Evolutionary conservation across 2,888 invertebrate genomes (phyloP).

Genomic region (Aleiodes leptofemur): DNA sequence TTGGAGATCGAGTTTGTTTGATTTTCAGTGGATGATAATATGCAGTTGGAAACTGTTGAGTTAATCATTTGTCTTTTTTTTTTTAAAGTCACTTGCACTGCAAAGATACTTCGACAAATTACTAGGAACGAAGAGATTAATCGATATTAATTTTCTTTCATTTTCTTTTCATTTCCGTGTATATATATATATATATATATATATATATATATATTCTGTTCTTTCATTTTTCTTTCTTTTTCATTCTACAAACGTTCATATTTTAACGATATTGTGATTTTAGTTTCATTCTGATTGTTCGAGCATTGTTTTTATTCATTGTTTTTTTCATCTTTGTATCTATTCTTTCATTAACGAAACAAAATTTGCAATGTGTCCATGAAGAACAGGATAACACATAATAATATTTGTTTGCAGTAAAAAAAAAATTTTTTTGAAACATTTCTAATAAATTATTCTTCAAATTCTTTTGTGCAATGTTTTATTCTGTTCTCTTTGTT

Average conservation of each 20-base stretch:
- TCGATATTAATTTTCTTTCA: conserved; percentile 11
- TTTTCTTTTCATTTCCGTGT: conserved; percentile 13
- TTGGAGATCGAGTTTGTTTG: conserved; percentile 20
- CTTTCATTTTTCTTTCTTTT: conserved; percentile 15
- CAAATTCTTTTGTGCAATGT: not conserved
- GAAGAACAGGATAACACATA: too few relatives aligned
- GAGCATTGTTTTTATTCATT: conserved; percentile 60
- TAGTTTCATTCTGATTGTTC: conserved; percentile 63
- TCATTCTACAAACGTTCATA: conserved; percentile 36
- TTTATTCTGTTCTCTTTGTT: conserved; percentile 36
- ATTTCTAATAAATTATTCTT: conserved; percentile 41
- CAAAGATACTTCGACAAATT: conserved; percentile 25
- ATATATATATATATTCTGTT: not conserved
- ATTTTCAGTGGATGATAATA: conserved; percentile 22
- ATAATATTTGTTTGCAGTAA: too few relatives aligned
- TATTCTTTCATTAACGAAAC: too few relatives aligned
- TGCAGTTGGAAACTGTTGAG: conserved; percentile 22
- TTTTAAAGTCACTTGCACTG: conserved; percentile 14
- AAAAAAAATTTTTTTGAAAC: too few relatives aligned
- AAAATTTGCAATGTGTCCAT: too few relatives aligned
- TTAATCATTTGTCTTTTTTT: conserved; percentile 28
- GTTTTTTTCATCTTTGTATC: conserved; percentile 33
- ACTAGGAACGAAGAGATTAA: conserved; percentile 4
- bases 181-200: not conserved
- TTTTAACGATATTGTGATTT: conserved; percentile 41